Percentiles rank a stretch among this genome's conserved stretches.
These are phyloP conservation scores for Gadus macrocephalus DNA, from an alignment of 2,113 vertebrate genomes.

Conservation along the genomic window DNA sequence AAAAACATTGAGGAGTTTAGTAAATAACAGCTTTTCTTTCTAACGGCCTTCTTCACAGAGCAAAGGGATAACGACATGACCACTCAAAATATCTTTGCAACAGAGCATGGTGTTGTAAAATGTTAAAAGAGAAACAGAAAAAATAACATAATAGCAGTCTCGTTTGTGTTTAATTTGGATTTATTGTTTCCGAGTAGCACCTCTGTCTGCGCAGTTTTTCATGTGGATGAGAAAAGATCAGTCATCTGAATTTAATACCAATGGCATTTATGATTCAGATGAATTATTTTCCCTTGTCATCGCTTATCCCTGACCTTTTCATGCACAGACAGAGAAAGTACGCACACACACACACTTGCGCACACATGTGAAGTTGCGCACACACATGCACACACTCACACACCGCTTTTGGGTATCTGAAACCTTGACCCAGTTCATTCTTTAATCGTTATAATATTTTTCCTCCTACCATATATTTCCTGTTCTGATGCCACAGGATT, in stretches of 20 bases:
- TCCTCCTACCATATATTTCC: background rate
- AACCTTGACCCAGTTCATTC: slow-evolving; percentile 59
- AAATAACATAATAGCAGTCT: background rate
- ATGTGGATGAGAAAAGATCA: slow-evolving; percentile 32
- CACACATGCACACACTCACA: slow-evolving; percentile 1
- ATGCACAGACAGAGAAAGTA: slow-evolving; percentile 8
- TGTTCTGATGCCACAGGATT: slow-evolving; percentile 5
- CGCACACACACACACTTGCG: background rate
- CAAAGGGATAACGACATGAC: background rate
- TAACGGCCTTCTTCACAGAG: too few species aligned
- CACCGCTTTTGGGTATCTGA: slow-evolving; percentile 40
- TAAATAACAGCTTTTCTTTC: too few species aligned
- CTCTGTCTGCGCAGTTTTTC: slow-evolving; percentile 13
- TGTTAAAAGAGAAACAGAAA: too few species aligned
- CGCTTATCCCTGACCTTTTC: slow-evolving; percentile 42
- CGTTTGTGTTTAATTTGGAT: slow-evolving; percentile 20
- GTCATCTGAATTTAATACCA: slow-evolving; percentile 46
- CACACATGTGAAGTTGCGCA: too few species aligned
- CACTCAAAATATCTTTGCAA: background rate
- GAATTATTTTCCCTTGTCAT: slow-evolving; percentile 41
- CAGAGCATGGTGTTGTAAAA: background rate
- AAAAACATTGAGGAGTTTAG: too few species aligned
- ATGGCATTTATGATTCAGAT: slow-evolving; percentile 55
- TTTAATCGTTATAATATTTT: background rate
- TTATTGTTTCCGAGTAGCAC: slow-evolving; percentile 4